Conservation (phyloP, 2,113 vertebrate species). For the Corapipo altera region DNA sequence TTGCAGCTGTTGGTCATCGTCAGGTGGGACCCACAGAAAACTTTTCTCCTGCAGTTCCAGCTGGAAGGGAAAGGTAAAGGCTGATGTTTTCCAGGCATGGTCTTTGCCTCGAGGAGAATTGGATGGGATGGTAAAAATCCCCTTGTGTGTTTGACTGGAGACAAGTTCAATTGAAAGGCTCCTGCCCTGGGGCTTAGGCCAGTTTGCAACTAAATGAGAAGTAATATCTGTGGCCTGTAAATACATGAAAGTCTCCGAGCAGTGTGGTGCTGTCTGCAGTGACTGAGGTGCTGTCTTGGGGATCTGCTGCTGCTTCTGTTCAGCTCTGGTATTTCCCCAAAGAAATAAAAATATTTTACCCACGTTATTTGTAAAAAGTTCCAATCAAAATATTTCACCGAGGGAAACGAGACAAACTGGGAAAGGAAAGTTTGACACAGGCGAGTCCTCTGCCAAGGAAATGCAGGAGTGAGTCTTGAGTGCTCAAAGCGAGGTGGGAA, state of each 20-base stretch:
- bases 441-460: neutral
- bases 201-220: neutral
- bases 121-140: neutral
- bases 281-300: neutral
- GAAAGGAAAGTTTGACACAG: neutral
- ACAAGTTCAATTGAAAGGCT: neutral
- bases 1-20: neutral
- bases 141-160: accelerated
- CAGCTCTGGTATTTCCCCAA: neutral
- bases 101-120: neutral
- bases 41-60: neutral
- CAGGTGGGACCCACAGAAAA: neutral
- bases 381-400: neutral
- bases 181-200: neutral
- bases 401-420: neutral
- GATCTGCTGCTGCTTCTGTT: neutral
- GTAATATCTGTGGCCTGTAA: neutral
- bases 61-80: neutral
- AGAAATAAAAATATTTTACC: neutral
- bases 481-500: neutral
- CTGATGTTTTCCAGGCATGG: neutral
- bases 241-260: neutral
- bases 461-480: neutral
- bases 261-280: neutral
- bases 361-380: neutral